phyloP scores from a whole-genome alignment of 2,888 invertebrate species.

The Elmis aenea region DNA sequence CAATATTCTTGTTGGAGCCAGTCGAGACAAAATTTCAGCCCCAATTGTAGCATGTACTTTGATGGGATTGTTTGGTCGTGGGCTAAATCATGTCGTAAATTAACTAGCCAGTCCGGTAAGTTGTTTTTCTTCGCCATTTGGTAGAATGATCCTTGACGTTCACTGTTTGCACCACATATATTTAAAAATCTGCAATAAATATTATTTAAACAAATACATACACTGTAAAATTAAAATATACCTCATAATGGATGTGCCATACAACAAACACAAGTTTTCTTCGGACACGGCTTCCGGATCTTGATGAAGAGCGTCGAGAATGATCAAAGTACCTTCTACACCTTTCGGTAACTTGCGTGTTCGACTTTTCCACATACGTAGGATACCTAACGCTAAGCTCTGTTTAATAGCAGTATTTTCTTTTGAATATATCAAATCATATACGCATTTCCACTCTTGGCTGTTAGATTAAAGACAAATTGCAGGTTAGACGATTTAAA shows the following conservation, averaged over 20 bases:
- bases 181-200: constrained; percentile 40
- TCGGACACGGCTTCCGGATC: constrained; percentile 43
- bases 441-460: constrained; percentile 53
- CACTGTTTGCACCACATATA: constrained; percentile 39
- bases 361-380: constrained; percentile 56
- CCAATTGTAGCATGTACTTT: constrained; percentile 57
- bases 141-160: constrained; percentile 43
- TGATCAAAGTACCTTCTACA: constrained; percentile 56
- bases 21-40: constrained; percentile 56
- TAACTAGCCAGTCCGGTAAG: constrained; percentile 76
- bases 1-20: constrained; percentile 70
- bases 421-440: constrained; percentile 47
- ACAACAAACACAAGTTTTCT: constrained; percentile 52
- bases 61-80: constrained; percentile 67
- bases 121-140: constrained; percentile 59
- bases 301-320: constrained; percentile 52
- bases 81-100: constrained; percentile 71
- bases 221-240: constrained; percentile 44
- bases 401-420: constrained; percentile 34
- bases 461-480: constrained; percentile 32
- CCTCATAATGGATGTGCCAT: constrained; percentile 61
- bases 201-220: constrained; percentile 3
- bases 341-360: constrained; percentile 54
- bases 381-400: constrained; percentile 45
- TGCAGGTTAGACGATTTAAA: constrained; percentile 1